Base-by-base conservation (phyloP, 1,140 invertebrate genomes). In the Papilio dardanus region DNA sequence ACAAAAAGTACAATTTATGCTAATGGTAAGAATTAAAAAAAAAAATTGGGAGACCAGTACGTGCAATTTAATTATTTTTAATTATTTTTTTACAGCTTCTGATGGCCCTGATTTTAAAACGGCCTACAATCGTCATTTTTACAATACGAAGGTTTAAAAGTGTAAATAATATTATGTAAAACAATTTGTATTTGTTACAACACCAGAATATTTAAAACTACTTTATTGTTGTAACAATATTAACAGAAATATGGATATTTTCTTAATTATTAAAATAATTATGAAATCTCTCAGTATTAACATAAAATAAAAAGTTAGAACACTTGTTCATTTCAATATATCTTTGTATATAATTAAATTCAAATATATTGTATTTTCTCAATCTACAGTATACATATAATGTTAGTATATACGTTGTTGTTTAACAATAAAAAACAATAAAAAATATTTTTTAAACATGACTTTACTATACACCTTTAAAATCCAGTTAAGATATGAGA, bases 1-100 rank as follows among this genome's bases (percentile, higher is more conserved):
- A 62, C 74, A 75, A 30, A 91, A 92, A 86, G 50, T 91, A 19
- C 73, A 77, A 71, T 84, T 89, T 79, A 24, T 83, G 28, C 66
- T 87, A 46, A 42, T 80, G 66, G 89, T 90, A 80, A 88, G 87
- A 83, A 58, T 24, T 30, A 12, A 14, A 37, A 19, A 68, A 3
- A 4, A 28, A 28, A 4, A 10, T 12, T 5, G n/a, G 0, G 2
- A 12, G 1, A 62, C 12, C 42, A n/a, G 21, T 30, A 28, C 30
- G 1, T 24, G 0, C 28, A 2, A 24, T 58, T 12, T 58, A 28
- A 62, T 62, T 24, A 3, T 12, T 21, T 50, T 21, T 1, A 50
- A 24, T 24, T 58, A 12, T 40, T 68, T 68, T 28, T 24, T 69
- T 67, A 19, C 67, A 69, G 67, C 19, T 69, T 5, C 67, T 69